Percentiles rank a stretch among this genome's conserved stretches.
Conservation (phyloP, 2,888 invertebrate genomes). For the Bombylius discolor region DNA sequence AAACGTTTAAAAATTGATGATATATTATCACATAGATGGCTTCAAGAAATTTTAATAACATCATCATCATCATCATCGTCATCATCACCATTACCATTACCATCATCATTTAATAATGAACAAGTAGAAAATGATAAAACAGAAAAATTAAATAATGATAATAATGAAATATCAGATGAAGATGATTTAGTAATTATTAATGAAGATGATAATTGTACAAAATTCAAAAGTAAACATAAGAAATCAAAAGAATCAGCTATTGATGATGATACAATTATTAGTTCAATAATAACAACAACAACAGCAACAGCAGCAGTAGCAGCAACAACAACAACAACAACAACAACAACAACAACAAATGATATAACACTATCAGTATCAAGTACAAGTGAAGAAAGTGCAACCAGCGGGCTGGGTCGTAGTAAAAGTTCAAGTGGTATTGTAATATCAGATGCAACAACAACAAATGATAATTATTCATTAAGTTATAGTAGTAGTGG, state of each 20-base stretch:
- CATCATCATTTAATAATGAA: not conserved
- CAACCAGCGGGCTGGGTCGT: constrained; percentile 23
- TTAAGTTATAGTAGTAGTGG: constrained; percentile 12
- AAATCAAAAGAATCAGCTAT: too few species aligned
- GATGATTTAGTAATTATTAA: not conserved
- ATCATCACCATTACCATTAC: not conserved
- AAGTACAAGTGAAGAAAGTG: constrained; percentile 20
- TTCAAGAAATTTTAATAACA: not conserved
- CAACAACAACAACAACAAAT: constrained; percentile 22
- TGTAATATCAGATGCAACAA: constrained; percentile 11
- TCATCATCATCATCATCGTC: constrained; percentile 21
- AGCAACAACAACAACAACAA: constrained; percentile 33
- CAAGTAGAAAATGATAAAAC: too few species aligned
- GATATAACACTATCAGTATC: constrained; percentile 27
- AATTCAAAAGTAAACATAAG: too few species aligned
- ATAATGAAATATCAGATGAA: too few species aligned
- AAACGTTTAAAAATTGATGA: constrained; percentile 4
- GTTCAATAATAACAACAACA: constrained; percentile 39
- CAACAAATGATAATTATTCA: constrained; percentile 13
- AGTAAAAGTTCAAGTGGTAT: constrained; percentile 25
- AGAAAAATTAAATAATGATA: too few species aligned
- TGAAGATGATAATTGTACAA: too few species aligned
- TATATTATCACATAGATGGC: not conserved
- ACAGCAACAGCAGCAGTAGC: not conserved
- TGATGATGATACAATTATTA: constrained; percentile 45